A percentile compares a stretch with the other conserved stretches of the same genome.
These are phyloP conservation scores for Lepidurus arcticus DNA, from an alignment of 1,140 invertebrate genomes.

Conservation along the genomic window DNA sequence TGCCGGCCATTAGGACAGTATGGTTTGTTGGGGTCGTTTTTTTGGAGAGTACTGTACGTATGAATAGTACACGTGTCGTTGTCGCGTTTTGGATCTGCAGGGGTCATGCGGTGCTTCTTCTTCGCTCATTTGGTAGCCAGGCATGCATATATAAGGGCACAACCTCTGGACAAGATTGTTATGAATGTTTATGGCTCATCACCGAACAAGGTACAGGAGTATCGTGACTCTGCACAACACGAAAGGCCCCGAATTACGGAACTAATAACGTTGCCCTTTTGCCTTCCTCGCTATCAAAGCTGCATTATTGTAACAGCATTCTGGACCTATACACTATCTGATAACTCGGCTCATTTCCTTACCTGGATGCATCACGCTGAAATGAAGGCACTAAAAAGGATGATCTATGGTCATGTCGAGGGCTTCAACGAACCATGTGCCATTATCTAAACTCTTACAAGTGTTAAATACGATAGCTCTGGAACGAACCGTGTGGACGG, in stretches of 20 bases:
- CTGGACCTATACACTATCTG: neutral
- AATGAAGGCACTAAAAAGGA: neutral
- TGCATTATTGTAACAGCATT: neutral
- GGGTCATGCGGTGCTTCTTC: neutral
- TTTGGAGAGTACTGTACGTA: too few relatives aligned
- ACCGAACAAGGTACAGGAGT: neutral
- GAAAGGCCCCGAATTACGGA: neutral
- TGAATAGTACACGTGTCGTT: neutral
- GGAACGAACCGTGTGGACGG: neutral
- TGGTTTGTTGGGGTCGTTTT: too few relatives aligned
- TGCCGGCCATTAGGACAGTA: too few relatives aligned
- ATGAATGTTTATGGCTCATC: constrained; percentile 9
- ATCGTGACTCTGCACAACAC: neutral
- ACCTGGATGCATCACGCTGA: neutral
- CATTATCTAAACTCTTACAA: constrained; percentile 6
- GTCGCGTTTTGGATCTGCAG: neutral
- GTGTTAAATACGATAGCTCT: neutral
- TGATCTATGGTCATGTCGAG: neutral
- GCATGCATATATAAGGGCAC: neutral
- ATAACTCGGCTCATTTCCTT: neutral
- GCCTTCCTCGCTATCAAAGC: neutral
- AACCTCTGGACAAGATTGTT: neutral
- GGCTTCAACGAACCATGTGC: neutral
- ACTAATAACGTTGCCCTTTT: neutral
- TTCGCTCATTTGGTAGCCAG: neutral